Conservation (phyloP, 2,888 invertebrate genomes). For the Drosophila siamana region DNA sequence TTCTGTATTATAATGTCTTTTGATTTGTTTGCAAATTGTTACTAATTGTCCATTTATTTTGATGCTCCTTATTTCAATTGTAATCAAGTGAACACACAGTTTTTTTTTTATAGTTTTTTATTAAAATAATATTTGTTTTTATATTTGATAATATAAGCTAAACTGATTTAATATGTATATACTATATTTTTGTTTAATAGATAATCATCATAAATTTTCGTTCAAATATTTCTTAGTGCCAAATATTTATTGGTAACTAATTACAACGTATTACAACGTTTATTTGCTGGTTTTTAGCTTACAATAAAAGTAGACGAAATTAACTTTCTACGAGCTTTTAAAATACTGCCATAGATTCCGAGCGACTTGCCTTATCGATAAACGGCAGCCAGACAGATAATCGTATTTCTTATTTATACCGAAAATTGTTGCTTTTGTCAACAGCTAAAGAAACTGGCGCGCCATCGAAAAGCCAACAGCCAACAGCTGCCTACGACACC, state of each 20-base stretch:
- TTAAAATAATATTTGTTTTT: no score
- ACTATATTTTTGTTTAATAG: no score
- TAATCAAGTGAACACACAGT: no score
- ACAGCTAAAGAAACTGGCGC: slow-evolving; percentile 43
- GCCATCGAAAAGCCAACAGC: background rate
- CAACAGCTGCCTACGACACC: slow-evolving; percentile 49
- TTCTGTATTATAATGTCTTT: no score
- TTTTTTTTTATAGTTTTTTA: no score
- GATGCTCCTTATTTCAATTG: no score
- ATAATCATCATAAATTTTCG: no score
- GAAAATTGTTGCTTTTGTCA: slow-evolving; percentile 26
- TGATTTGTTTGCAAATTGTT: no score
- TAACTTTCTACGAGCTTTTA: background rate
- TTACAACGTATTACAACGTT: background rate
- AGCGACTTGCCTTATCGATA: background rate
- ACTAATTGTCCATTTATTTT: no score
- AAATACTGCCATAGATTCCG: background rate
- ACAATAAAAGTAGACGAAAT: background rate
- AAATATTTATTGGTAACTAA: background rate
- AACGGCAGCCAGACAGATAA: slow-evolving; percentile 35
- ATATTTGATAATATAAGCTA: no score
- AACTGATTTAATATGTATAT: no score
- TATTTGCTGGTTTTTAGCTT: background rate
- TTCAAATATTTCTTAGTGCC: no score
- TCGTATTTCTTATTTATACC: slow-evolving; percentile 3